A percentile compares a stretch with the other conserved stretches of the same genome.
These are phyloP conservation scores for Poeciliopsis prolifica DNA, from an alignment of 2,113 vertebrate species.

Conservation along the genomic window DNA sequence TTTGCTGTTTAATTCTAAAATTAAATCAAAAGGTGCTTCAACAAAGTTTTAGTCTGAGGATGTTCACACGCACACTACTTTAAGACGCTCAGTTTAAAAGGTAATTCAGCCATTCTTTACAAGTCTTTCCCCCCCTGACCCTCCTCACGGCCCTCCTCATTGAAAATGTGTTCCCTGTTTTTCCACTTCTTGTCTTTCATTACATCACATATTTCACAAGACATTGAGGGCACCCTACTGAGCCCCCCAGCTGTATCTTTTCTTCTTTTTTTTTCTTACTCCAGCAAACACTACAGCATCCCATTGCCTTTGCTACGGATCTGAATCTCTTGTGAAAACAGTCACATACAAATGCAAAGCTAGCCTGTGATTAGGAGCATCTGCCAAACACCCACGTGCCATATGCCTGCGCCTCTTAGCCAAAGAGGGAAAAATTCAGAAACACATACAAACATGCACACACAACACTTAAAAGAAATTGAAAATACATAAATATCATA, in stretches of 20 bases:
- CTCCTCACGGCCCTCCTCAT: background rate
- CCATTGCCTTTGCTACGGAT: slow-evolving; percentile 47
- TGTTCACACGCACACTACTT: too few relatives aligned
- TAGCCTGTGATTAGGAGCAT: slow-evolving; percentile 62
- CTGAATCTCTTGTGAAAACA: slow-evolving; percentile 56
- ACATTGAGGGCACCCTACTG: slow-evolving; percentile 1
- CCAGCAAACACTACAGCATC: slow-evolving; percentile 25
- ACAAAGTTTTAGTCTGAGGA: too few relatives aligned
- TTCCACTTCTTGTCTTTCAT: slow-evolving; percentile 22
- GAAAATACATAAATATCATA: slow-evolving; percentile 14
- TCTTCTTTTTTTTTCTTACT: background rate
- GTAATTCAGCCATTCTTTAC: slow-evolving; percentile 1
- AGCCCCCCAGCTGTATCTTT: slow-evolving; percentile 5
- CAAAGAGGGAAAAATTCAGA: slow-evolving; percentile 32
- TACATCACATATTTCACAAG: slow-evolving; percentile 31
- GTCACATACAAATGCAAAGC: slow-evolving; percentile 56
- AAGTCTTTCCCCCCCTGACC: background rate
- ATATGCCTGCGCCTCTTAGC: slow-evolving; percentile 58
- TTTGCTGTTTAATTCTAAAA: too few relatives aligned
- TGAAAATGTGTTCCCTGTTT: slow-evolving; percentile 1
- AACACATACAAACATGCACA: slow-evolving; percentile 35
- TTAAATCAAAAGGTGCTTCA: too few relatives aligned
- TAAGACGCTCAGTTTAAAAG: slow-evolving; percentile 4
- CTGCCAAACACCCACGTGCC: slow-evolving; percentile 72
- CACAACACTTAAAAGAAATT: slow-evolving; percentile 21